These are phyloP conservation scores for Volucella zonaria DNA, from an alignment of 2,888 invertebrate genomes.

Conservation along the genomic window DNA sequence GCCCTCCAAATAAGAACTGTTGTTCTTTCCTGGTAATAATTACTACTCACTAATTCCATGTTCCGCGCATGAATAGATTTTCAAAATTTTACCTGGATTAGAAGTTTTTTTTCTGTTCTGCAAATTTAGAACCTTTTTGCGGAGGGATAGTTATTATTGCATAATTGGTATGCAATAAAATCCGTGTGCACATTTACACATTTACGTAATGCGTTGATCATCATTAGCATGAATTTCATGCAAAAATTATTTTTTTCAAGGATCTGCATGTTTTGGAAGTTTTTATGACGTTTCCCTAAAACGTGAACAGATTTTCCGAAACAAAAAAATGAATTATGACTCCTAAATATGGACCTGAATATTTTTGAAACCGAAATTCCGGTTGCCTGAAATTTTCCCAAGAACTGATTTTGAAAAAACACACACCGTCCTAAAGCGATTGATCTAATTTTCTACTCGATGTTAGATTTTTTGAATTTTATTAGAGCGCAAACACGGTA, in stretches of 20 bases:
- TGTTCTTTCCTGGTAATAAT: conserved; percentile 52
- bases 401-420: conserved; percentile 25
- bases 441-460: conserved; percentile 15
- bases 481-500: conserved; percentile 27
- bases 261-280: conserved; percentile 46
- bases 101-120: background rate
- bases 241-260: conserved; percentile 26
- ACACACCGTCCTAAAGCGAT: background rate
- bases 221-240: conserved; percentile 31
- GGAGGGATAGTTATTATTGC: conserved; percentile 67
- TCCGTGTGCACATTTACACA: conserved; percentile 51
- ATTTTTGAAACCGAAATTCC: background rate
- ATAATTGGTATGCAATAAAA: conserved; percentile 66
- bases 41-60: conserved; percentile 61
- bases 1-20: conserved; percentile 7
- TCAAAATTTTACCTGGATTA: conserved; percentile 7
- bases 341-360: conserved; percentile 12
- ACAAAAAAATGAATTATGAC: conserved; percentile 60
- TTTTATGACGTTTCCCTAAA: conserved; percentile 55
- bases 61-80: conserved; percentile 12
- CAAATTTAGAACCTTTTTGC: conserved; percentile 21
- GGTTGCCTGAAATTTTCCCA: conserved; percentile 7
- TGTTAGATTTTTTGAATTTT: conserved; percentile 2
- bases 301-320: conserved; percentile 9
- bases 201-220: conserved; percentile 64